Base-by-base conservation (phyloP, 2,113 vertebrate species). In the Percina caprodes region DNA sequence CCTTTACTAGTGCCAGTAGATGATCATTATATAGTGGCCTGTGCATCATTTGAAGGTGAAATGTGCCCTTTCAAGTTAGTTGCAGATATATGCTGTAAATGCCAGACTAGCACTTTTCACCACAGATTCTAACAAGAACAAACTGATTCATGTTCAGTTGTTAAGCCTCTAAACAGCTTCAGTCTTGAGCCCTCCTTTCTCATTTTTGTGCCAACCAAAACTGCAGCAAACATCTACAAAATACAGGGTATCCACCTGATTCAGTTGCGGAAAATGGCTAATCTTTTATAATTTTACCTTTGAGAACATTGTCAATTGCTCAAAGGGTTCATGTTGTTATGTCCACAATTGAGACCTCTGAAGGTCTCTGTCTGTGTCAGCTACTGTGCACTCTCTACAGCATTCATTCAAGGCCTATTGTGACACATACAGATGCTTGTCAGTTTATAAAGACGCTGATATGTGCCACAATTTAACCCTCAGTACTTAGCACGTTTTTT, bases 1-100 rank as follows among this genome's bases (percentile, higher is more conserved):
- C 48, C 59, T 83, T 80, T 82, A 51, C 79, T 83, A 23, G 42
- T 79, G 76, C 75, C 58, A 45, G 52, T 62, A 19, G 51, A 71
- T 51, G 33, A 58, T 74, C 76, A 74, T 87, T 81, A 86, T 70
- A 51, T 35, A 11, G 62, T 75, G 58, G 68, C 69, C 54, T 69
- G 51, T 18, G 21, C 23, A n/a, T 73, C 67, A 67, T 84, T 82
- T 59, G n/a, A 58, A 56, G 46, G 55, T 62, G 58, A 80, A 62
- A 70, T 35, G 45, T 77, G 30, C 9, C 14, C 24, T 60, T 74
- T 76, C 4, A 46, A 51, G 39, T 52, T 19, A 30, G 39, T 30
- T 69, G 12, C 16, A 62, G 46, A 75, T 54, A 56, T 54, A 54
- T 55, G 69, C 19, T 71, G 0, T 60, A 49, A 77, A 68, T 45